Conservation (phyloP, 1,140 invertebrate species). For the Lepidurus couesii region DNA sequence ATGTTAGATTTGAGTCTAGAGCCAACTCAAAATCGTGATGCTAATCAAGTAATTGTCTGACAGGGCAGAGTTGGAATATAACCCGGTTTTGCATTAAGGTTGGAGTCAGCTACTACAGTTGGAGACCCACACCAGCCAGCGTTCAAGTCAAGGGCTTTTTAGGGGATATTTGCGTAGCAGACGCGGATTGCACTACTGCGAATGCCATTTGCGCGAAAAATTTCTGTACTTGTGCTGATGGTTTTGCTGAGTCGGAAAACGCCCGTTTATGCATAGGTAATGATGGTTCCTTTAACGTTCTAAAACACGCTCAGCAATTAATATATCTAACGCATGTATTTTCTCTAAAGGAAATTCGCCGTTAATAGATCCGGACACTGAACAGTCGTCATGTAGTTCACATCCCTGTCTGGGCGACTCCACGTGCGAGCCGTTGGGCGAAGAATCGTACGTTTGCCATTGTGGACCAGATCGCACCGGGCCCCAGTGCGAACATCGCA, state of each 20-base stretch:
- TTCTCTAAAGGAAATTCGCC: conserved; percentile 16
- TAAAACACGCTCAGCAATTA: not conserved
- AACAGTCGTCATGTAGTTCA: conserved; percentile 61
- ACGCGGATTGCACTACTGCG: conserved; percentile 59
- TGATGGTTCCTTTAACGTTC: not conserved
- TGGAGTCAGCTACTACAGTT: conserved; percentile 29
- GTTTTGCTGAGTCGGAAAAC: conserved; percentile 59
- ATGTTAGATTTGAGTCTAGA: conserved; percentile 27
- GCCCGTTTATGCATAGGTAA: conserved; percentile 64
- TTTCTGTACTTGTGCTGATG: conserved; percentile 63
- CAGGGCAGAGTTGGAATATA: not conserved
- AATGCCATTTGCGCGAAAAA: conserved; percentile 63
- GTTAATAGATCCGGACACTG: conserved; percentile 55
- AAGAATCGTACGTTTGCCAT: conserved; percentile 63
- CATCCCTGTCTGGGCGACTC: conserved; percentile 70
- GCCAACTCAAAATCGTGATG: not conserved
- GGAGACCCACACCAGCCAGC: conserved; percentile 37
- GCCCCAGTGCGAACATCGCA: conserved; percentile 45
- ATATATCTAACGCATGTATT: not conserved
- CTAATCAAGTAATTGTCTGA: conserved; percentile 21
- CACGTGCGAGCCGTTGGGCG: conserved; percentile 65
- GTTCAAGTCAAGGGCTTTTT: conserved; percentile 61
- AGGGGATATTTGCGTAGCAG: conserved; percentile 67
- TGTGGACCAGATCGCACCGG: conserved; percentile 68
- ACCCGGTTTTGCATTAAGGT: not conserved